phyloP scores from a whole-genome alignment of 2,797 vertebrate genomes.

The Sitta carolinensis region DNA sequence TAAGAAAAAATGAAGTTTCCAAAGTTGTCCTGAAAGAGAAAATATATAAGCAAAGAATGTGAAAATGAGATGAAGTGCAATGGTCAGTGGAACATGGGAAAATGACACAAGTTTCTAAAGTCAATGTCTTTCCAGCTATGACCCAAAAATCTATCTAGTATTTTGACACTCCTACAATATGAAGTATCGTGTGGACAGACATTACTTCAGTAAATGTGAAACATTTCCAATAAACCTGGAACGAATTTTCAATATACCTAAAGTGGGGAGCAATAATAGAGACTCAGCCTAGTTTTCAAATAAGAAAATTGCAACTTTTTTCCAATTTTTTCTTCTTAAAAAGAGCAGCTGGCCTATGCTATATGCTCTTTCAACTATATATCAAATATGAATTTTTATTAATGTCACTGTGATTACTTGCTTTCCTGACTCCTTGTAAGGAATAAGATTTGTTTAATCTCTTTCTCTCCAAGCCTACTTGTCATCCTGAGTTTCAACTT shows the following conservation, averaged over 20 bases:
- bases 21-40: background rate
- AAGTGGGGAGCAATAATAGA: background rate
- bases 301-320: background rate
- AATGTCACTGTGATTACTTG: background rate
- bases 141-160: background rate
- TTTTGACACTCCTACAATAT: background rate
- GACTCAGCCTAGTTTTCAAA: background rate
- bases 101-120: background rate
- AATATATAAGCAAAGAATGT: background rate
- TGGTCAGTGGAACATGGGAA: background rate
- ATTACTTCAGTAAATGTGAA: background rate
- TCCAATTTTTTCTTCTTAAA: background rate
- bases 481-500: background rate
- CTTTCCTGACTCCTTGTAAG: background rate
- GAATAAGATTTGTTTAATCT: constrained; percentile 37
- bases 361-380: background rate
- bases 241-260: background rate
- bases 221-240: background rate
- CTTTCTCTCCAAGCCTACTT: constrained; percentile 1
- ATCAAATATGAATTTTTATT: constrained; percentile 13
- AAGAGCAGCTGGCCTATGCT: background rate
- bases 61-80: background rate
- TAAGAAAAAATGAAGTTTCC: background rate
- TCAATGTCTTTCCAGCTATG: background rate
- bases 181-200: background rate